Evolutionary conservation across 1,140 invertebrate genomes (phyloP), one percentile per base, ranked within the genome.

Genomic region (Magallana ariakensis): DNA sequence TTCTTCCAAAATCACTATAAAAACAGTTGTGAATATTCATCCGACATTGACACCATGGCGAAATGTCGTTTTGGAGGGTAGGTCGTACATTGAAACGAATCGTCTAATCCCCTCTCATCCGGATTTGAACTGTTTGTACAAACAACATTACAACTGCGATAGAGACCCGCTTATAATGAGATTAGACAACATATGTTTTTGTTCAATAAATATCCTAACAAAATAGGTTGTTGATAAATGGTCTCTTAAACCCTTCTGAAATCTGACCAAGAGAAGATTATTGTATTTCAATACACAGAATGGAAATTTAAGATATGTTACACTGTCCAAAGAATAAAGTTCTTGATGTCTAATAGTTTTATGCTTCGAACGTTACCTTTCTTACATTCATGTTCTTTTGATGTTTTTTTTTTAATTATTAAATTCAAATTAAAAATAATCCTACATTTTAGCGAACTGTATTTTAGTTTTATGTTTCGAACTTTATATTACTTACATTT

Each of bases 121-220:
- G 66, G 66, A 75, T 75, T 75, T 75, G 66, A 75, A 75, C 22
- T 75, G 66, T 75, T 75, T 75, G 66, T 75, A 75, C 66, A 75
- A 75, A 75, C 66, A 75, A 75, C 66, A 75, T 75, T 75, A 75
- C 66, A 33, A 75, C 66, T 75, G 66, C 66, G 66, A 75, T 75
- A 75, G 22, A 75, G 66, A 75, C 66, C 8, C 26, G 13, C 33
- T 75, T 13, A 11, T 75, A 75, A 75, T 75, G 66, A 33, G 66
- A 75, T 75, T 75, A 75, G 66, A 75, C 13, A 75, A 75, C 66
- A 75, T 75, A 75, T 75, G 66, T 75, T 75, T 46, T 75, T 70
- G n/a, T 75, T 62, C 8, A 75, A 75, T 75, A 26, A 75, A 33
- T 75, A 26, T 75, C 22, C 66, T 60, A 46, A 4, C 33, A 46